A percentile compares a stretch with the other conserved stretches of the same genome.
phyloP scores from a whole-genome alignment of 2,888 invertebrate genomes.

The Ichneumon xanthorius region DNA sequence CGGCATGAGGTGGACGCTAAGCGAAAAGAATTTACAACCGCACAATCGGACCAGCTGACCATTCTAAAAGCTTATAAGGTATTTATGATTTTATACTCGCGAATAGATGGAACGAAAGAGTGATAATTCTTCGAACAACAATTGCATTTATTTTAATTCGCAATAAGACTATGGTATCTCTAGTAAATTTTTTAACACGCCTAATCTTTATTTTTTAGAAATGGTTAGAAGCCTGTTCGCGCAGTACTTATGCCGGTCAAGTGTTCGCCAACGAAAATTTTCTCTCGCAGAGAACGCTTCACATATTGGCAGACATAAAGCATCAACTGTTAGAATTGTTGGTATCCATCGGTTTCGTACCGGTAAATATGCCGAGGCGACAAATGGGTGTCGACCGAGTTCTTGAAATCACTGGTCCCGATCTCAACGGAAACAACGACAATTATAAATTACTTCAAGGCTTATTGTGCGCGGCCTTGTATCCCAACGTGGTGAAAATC shows the following conservation, averaged over 20 bases:
- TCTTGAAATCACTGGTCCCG: slow-evolving; percentile 88
- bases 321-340: slow-evolving; percentile 91
- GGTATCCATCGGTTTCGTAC: slow-evolving; percentile 92
- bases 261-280: slow-evolving; percentile 94
- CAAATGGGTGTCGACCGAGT: slow-evolving; percentile 89
- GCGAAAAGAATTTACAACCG: slow-evolving; percentile 91
- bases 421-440: slow-evolving; percentile 91
- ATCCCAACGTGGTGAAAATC: slow-evolving; percentile 96
- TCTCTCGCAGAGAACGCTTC: slow-evolving; percentile 92
- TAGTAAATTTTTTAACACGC: not conserved
- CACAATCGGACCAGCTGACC: slow-evolving; percentile 96
- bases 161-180: not conserved
- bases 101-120: too few relatives aligned
- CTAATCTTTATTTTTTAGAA: slow-evolving; percentile 86
- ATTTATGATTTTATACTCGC: slow-evolving; percentile 70
- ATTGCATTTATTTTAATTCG: not conserved
- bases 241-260: slow-evolving; percentile 89
- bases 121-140: not conserved
- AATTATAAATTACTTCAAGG: slow-evolving; percentile 92
- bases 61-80: slow-evolving; percentile 94
- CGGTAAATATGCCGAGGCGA: slow-evolving; percentile 87
- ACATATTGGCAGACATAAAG: slow-evolving; percentile 95
- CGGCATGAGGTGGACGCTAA: slow-evolving; percentile 90
- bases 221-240: slow-evolving; percentile 90
- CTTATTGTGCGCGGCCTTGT: slow-evolving; percentile 95